Percentiles rank a stretch among this genome's conserved stretches.
Evolutionary conservation across 2,113 vertebrate species (phyloP).

Genomic region (Solea senegalensis): DNA sequence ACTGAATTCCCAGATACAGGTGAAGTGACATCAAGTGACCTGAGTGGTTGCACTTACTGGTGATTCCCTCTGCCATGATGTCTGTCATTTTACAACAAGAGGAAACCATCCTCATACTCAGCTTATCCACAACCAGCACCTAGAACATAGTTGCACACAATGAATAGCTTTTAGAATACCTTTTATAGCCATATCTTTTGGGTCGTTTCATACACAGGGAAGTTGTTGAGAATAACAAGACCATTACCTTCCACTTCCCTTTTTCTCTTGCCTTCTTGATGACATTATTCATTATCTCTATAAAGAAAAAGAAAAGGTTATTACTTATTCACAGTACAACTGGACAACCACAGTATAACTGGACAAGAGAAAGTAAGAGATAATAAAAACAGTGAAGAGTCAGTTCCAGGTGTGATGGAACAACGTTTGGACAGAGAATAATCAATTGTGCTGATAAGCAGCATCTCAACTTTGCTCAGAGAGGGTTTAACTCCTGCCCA

Average conservation of each 20-base stretch:
- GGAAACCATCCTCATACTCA: conserved; percentile 98
- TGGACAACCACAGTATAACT: too few relatives aligned
- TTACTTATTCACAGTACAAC: too few relatives aligned
- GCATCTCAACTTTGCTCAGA: conserved; percentile 32
- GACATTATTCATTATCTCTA: conserved; percentile 97
- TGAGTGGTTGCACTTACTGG: conserved; percentile 85
- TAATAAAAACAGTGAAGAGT: too few relatives aligned
- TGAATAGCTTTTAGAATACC: not conserved
- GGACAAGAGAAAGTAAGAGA: too few relatives aligned
- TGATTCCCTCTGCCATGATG: conserved; percentile 98
- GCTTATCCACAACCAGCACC: conserved; percentile 97
- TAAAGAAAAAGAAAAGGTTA: not conserved
- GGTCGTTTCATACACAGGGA: not conserved
- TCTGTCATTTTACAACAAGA: conserved; percentile 99
- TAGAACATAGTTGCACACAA: conserved; percentile 56
- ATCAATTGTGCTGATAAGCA: not conserved
- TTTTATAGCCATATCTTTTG: not conserved
- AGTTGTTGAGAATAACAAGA: not conserved
- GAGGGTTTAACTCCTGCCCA: conserved; percentile 40
- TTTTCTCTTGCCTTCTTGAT: conserved; percentile 97
- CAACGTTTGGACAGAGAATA: not conserved
- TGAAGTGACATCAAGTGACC: not conserved
- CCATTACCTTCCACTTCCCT: conserved; percentile 95
- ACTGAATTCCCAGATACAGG: not conserved
- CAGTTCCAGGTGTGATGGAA: not conserved